Conservation (phyloP, 2,113 vertebrate species). For the Chinchilla lanigera region DNA sequence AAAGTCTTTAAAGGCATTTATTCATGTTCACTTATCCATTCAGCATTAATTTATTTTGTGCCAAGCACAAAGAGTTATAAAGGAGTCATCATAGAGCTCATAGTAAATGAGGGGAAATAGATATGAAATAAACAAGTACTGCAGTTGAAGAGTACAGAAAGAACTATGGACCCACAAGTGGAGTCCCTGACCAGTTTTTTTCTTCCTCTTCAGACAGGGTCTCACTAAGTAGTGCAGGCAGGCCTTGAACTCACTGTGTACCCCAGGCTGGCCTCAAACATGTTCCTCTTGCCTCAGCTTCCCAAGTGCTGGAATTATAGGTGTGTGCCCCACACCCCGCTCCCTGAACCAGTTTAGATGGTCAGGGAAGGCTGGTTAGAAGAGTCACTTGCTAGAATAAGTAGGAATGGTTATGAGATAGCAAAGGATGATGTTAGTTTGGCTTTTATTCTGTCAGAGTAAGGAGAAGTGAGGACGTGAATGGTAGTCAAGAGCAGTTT, state of each 20-base stretch:
- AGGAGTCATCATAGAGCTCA: slow-evolving; percentile 2
- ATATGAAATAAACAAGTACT: not conserved
- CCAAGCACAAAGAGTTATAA: not conserved
- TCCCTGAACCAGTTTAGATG: not conserved
- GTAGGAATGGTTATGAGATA: not conserved
- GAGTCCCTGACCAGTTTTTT: not conserved
- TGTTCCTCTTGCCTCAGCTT: not conserved
- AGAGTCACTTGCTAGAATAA: not conserved
- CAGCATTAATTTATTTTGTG: slow-evolving; percentile 23
- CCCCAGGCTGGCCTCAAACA: not conserved
- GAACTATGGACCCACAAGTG: not conserved
- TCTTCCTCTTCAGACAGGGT: not conserved
- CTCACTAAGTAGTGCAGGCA: not conserved
- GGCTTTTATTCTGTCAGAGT: not conserved
- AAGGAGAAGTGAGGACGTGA: not conserved
- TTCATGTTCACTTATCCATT: not conserved
- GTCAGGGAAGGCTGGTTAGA: not conserved
- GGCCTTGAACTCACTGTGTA: not conserved
- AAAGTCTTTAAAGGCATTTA: not conserved
- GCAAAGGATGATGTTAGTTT: not conserved
- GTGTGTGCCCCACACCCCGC: not conserved
- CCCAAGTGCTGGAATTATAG: not conserved
- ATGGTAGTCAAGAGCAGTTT: not conserved
- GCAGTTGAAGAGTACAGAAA: not conserved
- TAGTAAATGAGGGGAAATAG: not conserved